Evolutionary conservation across 2,113 vertebrate species (phyloP).

Genomic region (Nyctibius bracteatus): DNA sequence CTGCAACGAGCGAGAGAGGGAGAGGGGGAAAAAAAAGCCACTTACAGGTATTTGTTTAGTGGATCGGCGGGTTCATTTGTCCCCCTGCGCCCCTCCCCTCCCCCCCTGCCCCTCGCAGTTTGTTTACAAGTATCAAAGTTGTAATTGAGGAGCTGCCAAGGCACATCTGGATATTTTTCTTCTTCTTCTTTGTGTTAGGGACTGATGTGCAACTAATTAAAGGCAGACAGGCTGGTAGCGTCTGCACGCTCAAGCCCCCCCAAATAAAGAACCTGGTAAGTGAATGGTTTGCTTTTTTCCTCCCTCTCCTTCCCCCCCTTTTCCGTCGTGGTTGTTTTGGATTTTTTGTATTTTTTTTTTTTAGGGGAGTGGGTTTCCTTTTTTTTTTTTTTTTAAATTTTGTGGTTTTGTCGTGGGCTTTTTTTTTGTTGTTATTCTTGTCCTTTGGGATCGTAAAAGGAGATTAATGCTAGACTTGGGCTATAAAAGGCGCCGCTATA

Average conservation of each 20-base stretch:
- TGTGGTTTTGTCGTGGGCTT: not conserved
- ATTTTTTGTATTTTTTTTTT: not conserved
- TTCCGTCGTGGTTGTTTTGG: not conserved
- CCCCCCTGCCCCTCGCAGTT: slow-evolving; percentile 57
- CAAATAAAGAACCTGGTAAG: slow-evolving; percentile 91
- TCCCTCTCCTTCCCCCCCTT: not conserved
- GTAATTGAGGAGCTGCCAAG: slow-evolving; percentile 74
- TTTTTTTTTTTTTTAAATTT: not conserved
- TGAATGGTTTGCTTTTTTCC: slow-evolving; percentile 76
- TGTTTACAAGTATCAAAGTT: slow-evolving; percentile 80
- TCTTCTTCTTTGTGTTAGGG: slow-evolving; percentile 77
- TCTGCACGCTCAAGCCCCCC: slow-evolving; percentile 82
- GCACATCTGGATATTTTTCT: slow-evolving; percentile 77
- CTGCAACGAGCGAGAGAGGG: slow-evolving; percentile 58
- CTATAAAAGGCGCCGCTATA: slow-evolving; percentile 72
- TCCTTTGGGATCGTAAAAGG: slow-evolving; percentile 74
- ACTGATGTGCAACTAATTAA: slow-evolving; percentile 88
- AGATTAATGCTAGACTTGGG: slow-evolving; percentile 72
- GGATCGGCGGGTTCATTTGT: slow-evolving; percentile 65
- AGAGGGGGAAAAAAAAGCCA: slow-evolving; percentile 49
- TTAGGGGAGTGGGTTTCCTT: not conserved
- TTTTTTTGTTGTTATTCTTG: slow-evolving; percentile 34
- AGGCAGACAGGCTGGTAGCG: slow-evolving; percentile 86
- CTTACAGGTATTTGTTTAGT: slow-evolving; percentile 70
- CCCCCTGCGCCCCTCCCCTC: not conserved